A percentile compares a stretch with the other conserved stretches of the same genome.
phyloP scores from a whole-genome alignment of 2,888 invertebrate genomes.

The Zaprionus lineosus region DNA sequence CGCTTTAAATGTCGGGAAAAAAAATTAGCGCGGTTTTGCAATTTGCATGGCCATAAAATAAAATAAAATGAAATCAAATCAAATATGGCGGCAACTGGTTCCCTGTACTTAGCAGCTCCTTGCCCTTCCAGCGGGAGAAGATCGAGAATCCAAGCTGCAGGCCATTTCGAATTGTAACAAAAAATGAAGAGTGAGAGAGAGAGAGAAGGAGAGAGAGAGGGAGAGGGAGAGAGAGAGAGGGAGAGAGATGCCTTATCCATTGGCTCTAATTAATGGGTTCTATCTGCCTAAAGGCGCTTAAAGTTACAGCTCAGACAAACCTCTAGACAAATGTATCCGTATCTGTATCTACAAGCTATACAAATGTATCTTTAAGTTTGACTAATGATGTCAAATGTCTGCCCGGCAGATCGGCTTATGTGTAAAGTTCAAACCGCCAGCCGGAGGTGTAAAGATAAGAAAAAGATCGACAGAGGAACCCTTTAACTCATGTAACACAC shows the following conservation, averaged over 20 bases:
- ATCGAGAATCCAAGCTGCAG: background rate
- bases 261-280: conserved; percentile 55
- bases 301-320: conserved; percentile 39
- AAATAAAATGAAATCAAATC: conserved; percentile 39
- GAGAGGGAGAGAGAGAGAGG: too few species aligned
- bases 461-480: background rate
- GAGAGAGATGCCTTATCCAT: background rate
- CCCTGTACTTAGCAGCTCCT: background rate
- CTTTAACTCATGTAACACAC: conserved; percentile 3
- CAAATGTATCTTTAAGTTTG: conserved; percentile 74
- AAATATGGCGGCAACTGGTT: conserved; percentile 63
- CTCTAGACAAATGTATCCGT: conserved; percentile 22
- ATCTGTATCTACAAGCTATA: too few species aligned
- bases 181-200: too few species aligned
- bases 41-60: conserved; percentile 63
- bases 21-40: conserved; percentile 77
- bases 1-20: background rate
- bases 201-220: too few species aligned
- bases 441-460: conserved; percentile 53
- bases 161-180: conserved; percentile 38
- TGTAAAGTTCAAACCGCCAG: conserved; percentile 71
- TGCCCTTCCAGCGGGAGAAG: background rate
- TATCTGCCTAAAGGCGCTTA: conserved; percentile 56
- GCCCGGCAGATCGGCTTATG: conserved; percentile 62
- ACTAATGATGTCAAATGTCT: conserved; percentile 72